Evolutionary conservation across 2,113 vertebrate genomes (phyloP).

Genomic region (Mormyrus iriodes): DNA sequence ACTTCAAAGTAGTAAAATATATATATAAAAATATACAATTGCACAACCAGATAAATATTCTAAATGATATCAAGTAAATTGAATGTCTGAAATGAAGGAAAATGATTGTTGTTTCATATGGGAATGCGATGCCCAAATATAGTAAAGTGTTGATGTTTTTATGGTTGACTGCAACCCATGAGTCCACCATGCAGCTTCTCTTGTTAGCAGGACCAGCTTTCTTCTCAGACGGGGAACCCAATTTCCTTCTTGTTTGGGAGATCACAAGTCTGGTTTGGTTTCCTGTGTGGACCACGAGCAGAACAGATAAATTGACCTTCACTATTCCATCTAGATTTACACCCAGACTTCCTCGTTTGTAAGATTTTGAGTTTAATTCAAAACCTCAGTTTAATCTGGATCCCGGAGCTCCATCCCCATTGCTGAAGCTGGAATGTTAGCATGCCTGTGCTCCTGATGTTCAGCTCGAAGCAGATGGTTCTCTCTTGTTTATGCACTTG

Average conservation of each 20-base stretch:
- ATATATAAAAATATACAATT: neutral
- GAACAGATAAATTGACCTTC: conserved; percentile 13
- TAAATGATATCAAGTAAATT: neutral
- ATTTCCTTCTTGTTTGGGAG: neutral
- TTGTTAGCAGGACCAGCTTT: neutral
- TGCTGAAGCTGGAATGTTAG: neutral
- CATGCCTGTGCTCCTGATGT: neutral
- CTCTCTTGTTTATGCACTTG: neutral
- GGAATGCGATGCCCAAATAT: neutral
- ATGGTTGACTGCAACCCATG: no score
- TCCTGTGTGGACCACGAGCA: conserved; percentile 28
- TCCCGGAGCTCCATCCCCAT: neutral
- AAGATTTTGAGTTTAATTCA: neutral
- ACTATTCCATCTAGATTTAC: neutral
- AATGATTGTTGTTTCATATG: neutral
- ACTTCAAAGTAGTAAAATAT: neutral
- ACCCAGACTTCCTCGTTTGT: neutral
- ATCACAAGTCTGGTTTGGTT: conserved; percentile 12
- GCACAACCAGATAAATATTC: neutral
- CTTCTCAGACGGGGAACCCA: neutral
- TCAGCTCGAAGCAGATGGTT: neutral
- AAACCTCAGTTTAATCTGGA: neutral
- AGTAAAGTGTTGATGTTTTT: neutral
- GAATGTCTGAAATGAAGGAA: neutral
- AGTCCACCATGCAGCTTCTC: no score